Conservation (phyloP, 2,797 vertebrate species). For the Clarias laeviceps region DNA sequence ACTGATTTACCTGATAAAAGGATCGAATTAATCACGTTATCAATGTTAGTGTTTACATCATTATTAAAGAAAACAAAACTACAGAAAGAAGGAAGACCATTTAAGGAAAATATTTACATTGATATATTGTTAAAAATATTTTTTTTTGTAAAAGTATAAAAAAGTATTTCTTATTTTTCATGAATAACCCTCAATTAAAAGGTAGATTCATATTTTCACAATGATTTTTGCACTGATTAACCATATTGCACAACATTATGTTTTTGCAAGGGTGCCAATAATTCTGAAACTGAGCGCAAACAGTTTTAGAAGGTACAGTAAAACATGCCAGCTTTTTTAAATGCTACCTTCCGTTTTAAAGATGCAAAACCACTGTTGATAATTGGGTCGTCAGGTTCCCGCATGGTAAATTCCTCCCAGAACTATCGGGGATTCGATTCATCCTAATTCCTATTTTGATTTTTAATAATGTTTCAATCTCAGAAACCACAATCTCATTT, state of each 20-base stretch:
- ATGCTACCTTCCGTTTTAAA: not conserved
- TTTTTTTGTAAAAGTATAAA: no score
- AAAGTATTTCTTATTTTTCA: not conserved
- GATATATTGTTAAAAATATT: no score
- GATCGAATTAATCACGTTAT: no score
- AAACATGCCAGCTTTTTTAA: not conserved
- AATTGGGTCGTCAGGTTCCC: not conserved
- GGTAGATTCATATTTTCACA: not conserved
- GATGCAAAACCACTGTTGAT: not conserved
- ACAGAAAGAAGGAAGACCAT: no score
- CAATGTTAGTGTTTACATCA: not conserved
- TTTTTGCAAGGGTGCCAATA: not conserved
- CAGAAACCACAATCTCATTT: not conserved
- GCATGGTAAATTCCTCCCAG: not conserved
- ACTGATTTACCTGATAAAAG: not conserved
- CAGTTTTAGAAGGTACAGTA: not conserved
- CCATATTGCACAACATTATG: no score
- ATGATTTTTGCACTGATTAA: not conserved
- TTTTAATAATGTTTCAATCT: not conserved
- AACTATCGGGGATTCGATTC: not conserved
- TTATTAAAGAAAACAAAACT: not conserved
- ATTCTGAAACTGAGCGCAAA: not conserved
- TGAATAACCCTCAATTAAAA: not conserved
- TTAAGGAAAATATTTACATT: no score
- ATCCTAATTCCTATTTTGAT: not conserved